Conservation (phyloP, 2,113 vertebrate genomes). For the Crotalus horridus region DNA sequence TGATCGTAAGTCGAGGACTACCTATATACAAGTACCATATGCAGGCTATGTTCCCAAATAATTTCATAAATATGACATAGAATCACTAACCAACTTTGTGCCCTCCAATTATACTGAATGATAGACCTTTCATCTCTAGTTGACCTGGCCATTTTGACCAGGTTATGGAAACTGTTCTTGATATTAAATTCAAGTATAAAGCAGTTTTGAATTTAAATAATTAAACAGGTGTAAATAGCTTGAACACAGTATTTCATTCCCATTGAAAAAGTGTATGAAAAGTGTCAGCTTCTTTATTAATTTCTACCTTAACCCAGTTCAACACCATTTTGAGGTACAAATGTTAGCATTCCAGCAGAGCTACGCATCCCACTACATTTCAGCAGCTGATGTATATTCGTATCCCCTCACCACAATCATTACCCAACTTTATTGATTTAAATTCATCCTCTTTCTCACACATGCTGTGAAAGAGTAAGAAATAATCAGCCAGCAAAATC, state of each 20-base stretch:
- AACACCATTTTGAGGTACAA: neutral
- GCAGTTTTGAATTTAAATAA: neutral
- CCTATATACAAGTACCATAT: neutral
- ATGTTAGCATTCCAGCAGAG: conserved; percentile 12
- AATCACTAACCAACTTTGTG: neutral
- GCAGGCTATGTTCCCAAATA: neutral
- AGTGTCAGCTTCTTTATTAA: neutral
- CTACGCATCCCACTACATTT: conserved; percentile 27
- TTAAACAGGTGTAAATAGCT: neutral
- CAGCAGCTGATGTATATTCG: conserved; percentile 35
- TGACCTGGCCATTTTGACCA: neutral
- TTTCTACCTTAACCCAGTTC: neutral
- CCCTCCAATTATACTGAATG: neutral
- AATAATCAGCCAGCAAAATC: conserved; percentile 30
- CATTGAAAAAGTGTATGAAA: neutral
- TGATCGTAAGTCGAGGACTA: too few relatives aligned
- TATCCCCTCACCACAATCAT: conserved; percentile 13
- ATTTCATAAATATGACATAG: neutral
- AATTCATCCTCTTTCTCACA: conserved; percentile 34
- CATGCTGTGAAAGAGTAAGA: neutral
- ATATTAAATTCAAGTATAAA: neutral
- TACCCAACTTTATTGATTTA: conserved; percentile 36
- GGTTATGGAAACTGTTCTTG: neutral
- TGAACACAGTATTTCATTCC: neutral
- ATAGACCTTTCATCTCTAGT: neutral